These are phyloP conservation scores for Tuta absoluta DNA, from an alignment of 2,888 invertebrate genomes.

Conservation along the genomic window DNA sequence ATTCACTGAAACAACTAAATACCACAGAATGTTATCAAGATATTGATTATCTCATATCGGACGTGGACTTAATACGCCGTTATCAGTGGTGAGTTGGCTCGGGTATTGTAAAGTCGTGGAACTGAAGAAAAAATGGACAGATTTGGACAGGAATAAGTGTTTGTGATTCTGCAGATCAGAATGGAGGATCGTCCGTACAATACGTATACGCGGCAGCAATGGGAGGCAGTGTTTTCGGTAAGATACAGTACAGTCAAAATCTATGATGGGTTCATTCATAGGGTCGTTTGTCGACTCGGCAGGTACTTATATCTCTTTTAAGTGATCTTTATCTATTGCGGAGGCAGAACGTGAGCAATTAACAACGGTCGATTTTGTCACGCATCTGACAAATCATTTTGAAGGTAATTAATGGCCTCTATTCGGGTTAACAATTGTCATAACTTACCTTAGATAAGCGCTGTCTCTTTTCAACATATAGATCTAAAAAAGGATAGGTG, in stretches of 20 bases:
- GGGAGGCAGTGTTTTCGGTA: constrained; percentile 68
- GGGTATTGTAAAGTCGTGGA: not conserved
- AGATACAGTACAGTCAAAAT: constrained; percentile 40
- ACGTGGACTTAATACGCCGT: not conserved
- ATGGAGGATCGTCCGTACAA: constrained; percentile 51
- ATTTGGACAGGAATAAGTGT: not conserved
- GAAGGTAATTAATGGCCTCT: too few species aligned
- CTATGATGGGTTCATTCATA: not conserved
- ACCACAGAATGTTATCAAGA: not conserved
- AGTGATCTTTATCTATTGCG: too few species aligned
- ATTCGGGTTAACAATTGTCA: too few species aligned
- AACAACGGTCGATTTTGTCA: too few species aligned
- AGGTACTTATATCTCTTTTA: too few species aligned
- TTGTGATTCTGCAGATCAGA: not conserved
- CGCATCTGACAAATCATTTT: too few species aligned
- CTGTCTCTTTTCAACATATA: too few species aligned
- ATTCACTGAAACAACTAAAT: not conserved
- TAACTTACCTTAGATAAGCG: too few species aligned
- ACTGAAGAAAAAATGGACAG: not conserved
- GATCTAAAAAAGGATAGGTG: too few species aligned
- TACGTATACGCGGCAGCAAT: constrained; percentile 65
- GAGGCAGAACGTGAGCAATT: too few species aligned
- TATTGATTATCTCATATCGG: constrained; percentile 1
- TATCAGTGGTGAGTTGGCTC: constrained; percentile 6
- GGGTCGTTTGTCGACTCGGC: not conserved